These are phyloP conservation scores for Picus viridis DNA, from an alignment of 2,797 vertebrate genomes.

Conservation along the genomic window DNA sequence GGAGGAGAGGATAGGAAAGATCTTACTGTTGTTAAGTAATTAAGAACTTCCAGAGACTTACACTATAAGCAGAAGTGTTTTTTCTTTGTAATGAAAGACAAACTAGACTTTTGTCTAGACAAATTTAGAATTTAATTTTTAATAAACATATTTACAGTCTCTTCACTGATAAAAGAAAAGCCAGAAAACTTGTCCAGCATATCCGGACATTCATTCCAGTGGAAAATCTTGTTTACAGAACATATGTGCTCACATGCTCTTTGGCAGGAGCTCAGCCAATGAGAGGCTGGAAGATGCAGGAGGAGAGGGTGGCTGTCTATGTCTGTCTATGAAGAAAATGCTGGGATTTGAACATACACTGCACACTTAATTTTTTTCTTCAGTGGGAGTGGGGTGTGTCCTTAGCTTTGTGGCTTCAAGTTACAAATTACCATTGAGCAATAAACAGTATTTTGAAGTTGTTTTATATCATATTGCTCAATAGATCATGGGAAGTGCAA, in stretches of 20 bases:
- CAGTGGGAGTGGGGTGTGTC: neutral
- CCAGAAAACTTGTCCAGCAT: neutral
- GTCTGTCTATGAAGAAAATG: neutral
- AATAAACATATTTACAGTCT: neutral
- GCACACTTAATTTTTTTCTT: neutral
- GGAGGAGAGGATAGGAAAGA: accelerated
- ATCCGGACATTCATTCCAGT: neutral
- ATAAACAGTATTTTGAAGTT: neutral
- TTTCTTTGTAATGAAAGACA: neutral
- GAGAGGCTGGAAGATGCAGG: neutral
- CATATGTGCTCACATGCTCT: neutral
- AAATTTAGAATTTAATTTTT: neutral
- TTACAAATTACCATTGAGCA: constrained; percentile 9
- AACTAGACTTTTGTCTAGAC: neutral
- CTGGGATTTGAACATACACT: neutral
- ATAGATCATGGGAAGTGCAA: neutral
- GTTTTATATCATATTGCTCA: constrained; percentile 16
- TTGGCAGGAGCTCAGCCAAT: neutral
- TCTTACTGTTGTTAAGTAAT: neutral
- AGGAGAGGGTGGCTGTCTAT: neutral
- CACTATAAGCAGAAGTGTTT: neutral
- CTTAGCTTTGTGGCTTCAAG: neutral
- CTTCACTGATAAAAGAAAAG: neutral
- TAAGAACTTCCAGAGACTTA: neutral
- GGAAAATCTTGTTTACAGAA: neutral